A percentile compares a stretch with the other conserved stretches of the same genome.
phyloP scores from a whole-genome alignment of 2,113 vertebrate genomes.

The Mus musculus region DNA sequence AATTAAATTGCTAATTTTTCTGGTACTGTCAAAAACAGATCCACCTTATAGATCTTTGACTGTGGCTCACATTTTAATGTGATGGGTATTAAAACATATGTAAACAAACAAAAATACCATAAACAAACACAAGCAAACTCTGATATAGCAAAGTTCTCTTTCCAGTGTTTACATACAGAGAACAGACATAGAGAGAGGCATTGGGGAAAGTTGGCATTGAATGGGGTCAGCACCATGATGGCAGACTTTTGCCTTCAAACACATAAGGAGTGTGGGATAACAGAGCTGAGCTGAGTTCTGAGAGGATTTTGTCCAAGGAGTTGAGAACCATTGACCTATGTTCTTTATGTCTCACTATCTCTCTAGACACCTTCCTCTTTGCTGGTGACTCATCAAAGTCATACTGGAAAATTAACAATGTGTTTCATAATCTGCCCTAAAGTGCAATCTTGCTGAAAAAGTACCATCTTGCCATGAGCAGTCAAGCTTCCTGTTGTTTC shows the following conservation, averaged over 20 bases:
- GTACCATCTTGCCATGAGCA: neutral
- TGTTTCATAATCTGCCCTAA: neutral
- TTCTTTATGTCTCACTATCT: neutral
- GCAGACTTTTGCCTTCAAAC: neutral
- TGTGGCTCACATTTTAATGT: neutral
- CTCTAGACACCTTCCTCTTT: conserved; percentile 54
- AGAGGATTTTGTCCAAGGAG: neutral
- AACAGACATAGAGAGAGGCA: neutral
- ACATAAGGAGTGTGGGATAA: neutral
- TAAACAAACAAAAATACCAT: neutral
- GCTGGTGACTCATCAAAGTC: conserved; percentile 3
- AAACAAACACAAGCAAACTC: neutral
- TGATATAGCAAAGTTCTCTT: neutral
- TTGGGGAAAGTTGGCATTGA: neutral
- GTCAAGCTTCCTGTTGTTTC: conserved; percentile 13
- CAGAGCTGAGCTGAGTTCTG: neutral
- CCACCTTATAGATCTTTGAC: neutral
- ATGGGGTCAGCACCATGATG: neutral
- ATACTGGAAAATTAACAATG: conserved; percentile 7
- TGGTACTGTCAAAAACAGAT: neutral
- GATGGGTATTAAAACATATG: neutral
- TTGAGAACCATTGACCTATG: neutral
- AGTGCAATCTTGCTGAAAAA: conserved; percentile 28
- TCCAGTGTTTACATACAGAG: neutral
- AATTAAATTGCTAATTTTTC: neutral